Conservation (phyloP, 2,797 vertebrate species). For the Xenops minutus region DNA sequence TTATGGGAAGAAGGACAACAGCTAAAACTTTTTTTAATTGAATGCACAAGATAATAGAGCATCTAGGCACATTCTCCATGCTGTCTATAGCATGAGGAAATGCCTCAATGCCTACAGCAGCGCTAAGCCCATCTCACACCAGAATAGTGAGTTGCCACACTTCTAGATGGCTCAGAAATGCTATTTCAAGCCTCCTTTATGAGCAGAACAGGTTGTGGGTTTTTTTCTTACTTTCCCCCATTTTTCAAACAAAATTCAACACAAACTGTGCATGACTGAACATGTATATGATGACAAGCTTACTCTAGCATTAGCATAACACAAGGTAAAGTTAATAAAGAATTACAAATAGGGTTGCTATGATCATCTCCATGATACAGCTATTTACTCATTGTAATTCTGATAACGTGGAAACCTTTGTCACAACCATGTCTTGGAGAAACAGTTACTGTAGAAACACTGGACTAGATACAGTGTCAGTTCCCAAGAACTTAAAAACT, state of each 20-base stretch:
- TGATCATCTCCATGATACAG: not conserved
- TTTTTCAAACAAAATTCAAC: not conserved
- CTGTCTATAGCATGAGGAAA: not conserved
- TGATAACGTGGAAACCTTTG: not conserved
- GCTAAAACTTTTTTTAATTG: not conserved
- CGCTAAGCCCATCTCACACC: not conserved
- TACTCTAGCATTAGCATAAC: not conserved
- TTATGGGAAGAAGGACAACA: not conserved
- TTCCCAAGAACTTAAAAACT: not conserved
- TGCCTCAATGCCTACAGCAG: not conserved
- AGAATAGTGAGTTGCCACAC: accelerated
- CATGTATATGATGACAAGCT: not conserved
- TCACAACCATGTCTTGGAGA: not conserved
- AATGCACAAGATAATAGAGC: not conserved
- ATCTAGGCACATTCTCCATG: not conserved
- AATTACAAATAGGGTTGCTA: not conserved
- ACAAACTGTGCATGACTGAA: not conserved
- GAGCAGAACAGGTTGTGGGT: accelerated
- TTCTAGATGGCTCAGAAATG: not conserved
- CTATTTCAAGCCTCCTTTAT: not conserved
- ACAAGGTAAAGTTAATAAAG: not conserved
- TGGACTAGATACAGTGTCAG: not conserved
- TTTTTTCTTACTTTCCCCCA: not conserved
- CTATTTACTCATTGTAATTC: not conserved
- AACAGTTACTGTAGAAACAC: not conserved